These are phyloP conservation scores for honey bee (Apis mellifera) DNA, from an alignment of 1,140 invertebrate genomes.

Conservation along the genomic window DNA sequence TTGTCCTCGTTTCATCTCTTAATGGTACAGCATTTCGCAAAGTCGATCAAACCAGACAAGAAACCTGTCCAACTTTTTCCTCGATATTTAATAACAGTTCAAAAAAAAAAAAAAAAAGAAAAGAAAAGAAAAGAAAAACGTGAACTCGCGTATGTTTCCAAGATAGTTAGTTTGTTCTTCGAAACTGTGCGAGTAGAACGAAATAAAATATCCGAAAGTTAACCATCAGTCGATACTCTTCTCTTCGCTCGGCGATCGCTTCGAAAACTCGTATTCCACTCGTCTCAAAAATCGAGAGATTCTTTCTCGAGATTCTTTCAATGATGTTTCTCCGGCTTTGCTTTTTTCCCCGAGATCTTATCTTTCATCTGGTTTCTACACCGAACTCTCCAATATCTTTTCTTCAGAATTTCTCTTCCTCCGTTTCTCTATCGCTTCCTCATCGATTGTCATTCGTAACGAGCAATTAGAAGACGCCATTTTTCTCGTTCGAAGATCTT, in stretches of 20 bases:
- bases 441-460: constrained; percentile 27
- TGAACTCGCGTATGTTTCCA: neutral
- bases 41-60: constrained; percentile 9
- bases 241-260: neutral
- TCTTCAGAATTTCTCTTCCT: neutral
- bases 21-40: constrained; percentile 29
- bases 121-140: neutral
- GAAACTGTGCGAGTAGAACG: too few relatives aligned
- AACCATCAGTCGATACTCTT: neutral
- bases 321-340: neutral
- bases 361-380: constrained; percentile 1
- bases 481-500: neutral
- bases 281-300: constrained; percentile 3
- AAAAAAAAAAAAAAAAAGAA: neutral
- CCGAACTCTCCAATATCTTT: neutral
- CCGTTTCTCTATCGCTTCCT: neutral
- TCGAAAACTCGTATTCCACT: constrained; percentile 17
- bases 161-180: too few relatives aligned
- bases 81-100: constrained; percentile 33
- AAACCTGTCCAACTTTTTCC: constrained; percentile 21
- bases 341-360: constrained; percentile 29
- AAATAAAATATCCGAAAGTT: constrained; percentile 4
- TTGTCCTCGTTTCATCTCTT: constrained; percentile 37
- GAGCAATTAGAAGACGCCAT: constrained; percentile 36
- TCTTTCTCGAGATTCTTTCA: neutral